These are phyloP conservation scores for Augochlora pura DNA, from an alignment of 1,140 invertebrate genomes.

Conservation along the genomic window DNA sequence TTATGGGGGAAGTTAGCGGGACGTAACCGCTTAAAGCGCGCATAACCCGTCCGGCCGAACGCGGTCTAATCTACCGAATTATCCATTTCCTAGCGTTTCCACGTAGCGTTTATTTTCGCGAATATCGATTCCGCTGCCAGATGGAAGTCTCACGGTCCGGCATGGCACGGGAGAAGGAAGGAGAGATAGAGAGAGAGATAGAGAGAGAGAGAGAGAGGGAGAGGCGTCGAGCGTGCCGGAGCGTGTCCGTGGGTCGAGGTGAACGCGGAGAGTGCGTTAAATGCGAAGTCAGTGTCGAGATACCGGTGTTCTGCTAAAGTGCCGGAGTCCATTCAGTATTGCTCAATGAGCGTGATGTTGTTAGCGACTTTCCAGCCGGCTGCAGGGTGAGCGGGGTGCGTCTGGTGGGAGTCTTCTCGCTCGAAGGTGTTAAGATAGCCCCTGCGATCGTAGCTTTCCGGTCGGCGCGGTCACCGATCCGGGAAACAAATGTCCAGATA, in stretches of 20 bases:
- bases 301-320: conserved; percentile 46
- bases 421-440: too few species aligned
- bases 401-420: too few species aligned
- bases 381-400: too few species aligned
- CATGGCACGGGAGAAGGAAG: too few species aligned
- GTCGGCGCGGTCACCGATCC: too few species aligned
- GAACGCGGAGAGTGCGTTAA: conserved; percentile 18
- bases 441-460: too few species aligned
- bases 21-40: conserved; percentile 49
- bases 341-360: too few species aligned
- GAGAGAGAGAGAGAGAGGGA: neutral
- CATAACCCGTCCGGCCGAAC: conserved; percentile 41
- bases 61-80: conserved; percentile 59
- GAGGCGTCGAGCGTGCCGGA: neutral
- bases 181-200: too few species aligned
- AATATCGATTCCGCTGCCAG: conserved; percentile 27
- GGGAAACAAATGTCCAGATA: too few species aligned
- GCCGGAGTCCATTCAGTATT: conserved; percentile 40
- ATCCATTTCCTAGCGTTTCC: conserved; percentile 41
- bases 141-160: neutral
- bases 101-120: conserved; percentile 29
- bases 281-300: conserved; percentile 17
- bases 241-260: neutral
- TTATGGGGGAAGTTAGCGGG: conserved; percentile 40
- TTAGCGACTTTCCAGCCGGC: too few species aligned